These are phyloP conservation scores for Heterodera schachtii DNA, from an alignment of 1,140 invertebrate genomes.

Conservation along the genomic window DNA sequence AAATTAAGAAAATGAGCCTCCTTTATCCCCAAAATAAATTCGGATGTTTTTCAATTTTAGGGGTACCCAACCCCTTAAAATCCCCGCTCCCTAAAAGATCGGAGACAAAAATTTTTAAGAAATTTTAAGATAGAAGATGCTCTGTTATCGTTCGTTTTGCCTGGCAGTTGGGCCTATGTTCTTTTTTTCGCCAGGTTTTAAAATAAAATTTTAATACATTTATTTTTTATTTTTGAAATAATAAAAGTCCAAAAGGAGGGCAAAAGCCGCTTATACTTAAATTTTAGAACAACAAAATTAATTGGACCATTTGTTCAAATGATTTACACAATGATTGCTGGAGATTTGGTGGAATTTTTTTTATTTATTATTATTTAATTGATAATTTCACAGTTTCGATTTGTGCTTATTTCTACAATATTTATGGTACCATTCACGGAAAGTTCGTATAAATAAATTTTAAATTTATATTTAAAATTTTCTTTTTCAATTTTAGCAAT, in stretches of 20 bases:
- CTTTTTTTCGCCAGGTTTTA: conserved; percentile 96
- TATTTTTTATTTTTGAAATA: no score
- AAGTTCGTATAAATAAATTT: conserved; percentile 63
- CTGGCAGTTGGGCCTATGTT: conserved; percentile 91
- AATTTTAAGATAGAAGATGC: conserved; percentile 80
- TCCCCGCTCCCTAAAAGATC: no score
- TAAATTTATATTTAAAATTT: background rate
- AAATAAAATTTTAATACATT: conserved; percentile 20
- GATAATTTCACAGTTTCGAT: conserved; percentile 73
- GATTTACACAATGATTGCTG: conserved; percentile 96
- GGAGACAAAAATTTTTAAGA: background rate
- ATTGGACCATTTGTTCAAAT: conserved; percentile 97
- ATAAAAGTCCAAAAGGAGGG: background rate
- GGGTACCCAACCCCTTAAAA: no score
- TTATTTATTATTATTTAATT: background rate
- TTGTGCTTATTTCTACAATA: conserved; percentile 91
- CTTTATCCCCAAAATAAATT: no score
- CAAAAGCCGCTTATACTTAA: background rate
- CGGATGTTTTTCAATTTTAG: no score
- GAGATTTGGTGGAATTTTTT: conserved; percentile 77
- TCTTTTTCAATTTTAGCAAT: conserved; percentile 73
- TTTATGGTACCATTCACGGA: conserved; percentile 91
- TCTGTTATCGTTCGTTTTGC: conserved; percentile 85
- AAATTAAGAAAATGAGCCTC: background rate
- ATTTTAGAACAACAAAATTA: conserved; percentile 81